These are phyloP conservation scores for Dicaeum eximium DNA, from an alignment of 2,113 vertebrate species.

Conservation along the genomic window DNA sequence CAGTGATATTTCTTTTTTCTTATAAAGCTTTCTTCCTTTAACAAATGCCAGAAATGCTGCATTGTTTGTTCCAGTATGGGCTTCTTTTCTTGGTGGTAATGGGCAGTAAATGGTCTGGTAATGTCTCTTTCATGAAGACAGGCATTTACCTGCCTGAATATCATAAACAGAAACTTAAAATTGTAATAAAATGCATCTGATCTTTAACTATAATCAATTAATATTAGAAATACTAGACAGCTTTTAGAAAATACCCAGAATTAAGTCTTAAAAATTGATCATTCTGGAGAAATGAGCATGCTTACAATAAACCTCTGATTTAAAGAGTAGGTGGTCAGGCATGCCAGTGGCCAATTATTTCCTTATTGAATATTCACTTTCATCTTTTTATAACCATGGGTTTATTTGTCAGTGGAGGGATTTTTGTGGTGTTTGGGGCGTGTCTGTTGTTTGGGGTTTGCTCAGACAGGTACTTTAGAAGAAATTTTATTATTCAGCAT, in stretches of 20 bases:
- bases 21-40: slow-evolving; percentile 74
- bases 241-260: slow-evolving; percentile 19
- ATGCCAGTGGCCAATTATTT: neutral
- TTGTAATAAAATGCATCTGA: slow-evolving; percentile 9
- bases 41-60: slow-evolving; percentile 70
- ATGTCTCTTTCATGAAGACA: neutral
- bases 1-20: slow-evolving; percentile 71
- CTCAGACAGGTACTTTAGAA: neutral
- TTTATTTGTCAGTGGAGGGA: neutral
- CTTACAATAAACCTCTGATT: neutral
- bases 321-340: neutral
- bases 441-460: neutral
- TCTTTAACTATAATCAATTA: slow-evolving; percentile 32
- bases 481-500: neutral
- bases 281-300: neutral
- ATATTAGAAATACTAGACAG: neutral
- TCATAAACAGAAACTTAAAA: slow-evolving; percentile 29
- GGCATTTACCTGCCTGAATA: slow-evolving; percentile 49
- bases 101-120: slow-evolving; percentile 28
- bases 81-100: slow-evolving; percentile 49
- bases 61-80: slow-evolving; percentile 53
- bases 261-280: slow-evolving; percentile 50
- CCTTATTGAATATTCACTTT: neutral
- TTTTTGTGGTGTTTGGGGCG: neutral
- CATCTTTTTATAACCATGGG: neutral